Percentiles rank a stretch among this genome's conserved stretches.
These are phyloP conservation scores for Ornithoptera priamus DNA, from an alignment of 2,888 invertebrate genomes.

Conservation along the genomic window DNA sequence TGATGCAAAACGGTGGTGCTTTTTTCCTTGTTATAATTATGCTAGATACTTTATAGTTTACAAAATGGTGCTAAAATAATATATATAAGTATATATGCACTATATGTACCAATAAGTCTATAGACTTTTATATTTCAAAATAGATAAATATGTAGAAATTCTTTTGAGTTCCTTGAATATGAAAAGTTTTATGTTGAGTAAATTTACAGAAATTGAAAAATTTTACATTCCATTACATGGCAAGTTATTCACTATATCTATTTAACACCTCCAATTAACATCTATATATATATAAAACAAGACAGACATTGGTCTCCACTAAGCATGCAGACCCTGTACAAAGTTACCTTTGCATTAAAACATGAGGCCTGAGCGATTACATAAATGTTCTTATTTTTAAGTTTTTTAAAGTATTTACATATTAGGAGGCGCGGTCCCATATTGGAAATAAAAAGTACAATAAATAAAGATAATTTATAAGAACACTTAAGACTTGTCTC, in stretches of 20 bases:
- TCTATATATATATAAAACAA: not conserved
- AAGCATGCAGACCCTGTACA: constrained; percentile 28
- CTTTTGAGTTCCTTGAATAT: not conserved
- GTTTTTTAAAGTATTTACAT: constrained; percentile 75
- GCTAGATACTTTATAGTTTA: constrained; percentile 17
- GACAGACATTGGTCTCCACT: not conserved
- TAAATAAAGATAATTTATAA: constrained; percentile 71
- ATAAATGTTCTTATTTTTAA: constrained; percentile 54
- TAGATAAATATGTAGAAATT: not conserved
- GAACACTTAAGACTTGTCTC: constrained; percentile 70
- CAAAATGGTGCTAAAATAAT: constrained; percentile 25
- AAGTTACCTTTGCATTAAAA: constrained; percentile 44
- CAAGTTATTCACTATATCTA: not conserved
- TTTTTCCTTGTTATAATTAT: constrained; percentile 13
- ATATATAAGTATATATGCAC: not conserved
- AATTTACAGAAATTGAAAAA: too few species aligned
- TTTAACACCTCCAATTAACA: not conserved
- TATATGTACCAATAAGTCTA: not conserved
- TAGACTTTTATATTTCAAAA: not conserved
- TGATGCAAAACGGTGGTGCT: constrained; percentile 14
- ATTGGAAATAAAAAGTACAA: constrained; percentile 72
- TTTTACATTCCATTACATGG: too few species aligned
- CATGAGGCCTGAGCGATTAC: constrained; percentile 54
- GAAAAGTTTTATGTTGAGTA: too few species aligned
- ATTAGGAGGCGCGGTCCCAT: constrained; percentile 61